phyloP scores from a whole-genome alignment of 2,113 vertebrate genomes.

The Hippopotamus amphibius region DNA sequence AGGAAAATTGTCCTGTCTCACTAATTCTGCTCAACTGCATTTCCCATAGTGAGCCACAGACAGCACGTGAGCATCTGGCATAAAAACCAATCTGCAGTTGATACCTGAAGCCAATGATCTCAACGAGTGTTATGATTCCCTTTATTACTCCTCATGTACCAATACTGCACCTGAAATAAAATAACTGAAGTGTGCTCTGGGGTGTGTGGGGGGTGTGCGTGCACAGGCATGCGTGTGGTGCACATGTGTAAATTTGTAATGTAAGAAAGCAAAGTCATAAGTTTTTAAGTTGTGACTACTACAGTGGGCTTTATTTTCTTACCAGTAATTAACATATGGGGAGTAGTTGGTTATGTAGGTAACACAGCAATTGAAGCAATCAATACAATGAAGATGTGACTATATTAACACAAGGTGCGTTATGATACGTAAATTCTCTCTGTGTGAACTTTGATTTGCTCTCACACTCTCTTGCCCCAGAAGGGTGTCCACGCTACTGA shows the following conservation, averaged over 20 bases:
- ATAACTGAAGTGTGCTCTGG: not conserved
- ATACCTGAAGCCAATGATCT: not conserved
- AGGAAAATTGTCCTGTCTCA: slow-evolving; percentile 64
- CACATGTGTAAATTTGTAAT: not conserved
- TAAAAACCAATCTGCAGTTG: slow-evolving; percentile 8
- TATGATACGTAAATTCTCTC: not conserved
- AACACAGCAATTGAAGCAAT: not conserved
- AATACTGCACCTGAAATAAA: slow-evolving; percentile 19
- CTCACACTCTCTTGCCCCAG: not conserved
- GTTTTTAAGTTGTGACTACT: not conserved
- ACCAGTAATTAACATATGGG: not conserved
- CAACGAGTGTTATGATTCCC: not conserved
- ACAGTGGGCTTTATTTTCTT: not conserved
- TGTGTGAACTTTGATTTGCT: not conserved
- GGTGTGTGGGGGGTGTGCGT: not conserved
- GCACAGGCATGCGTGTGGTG: not conserved
- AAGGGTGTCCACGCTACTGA: not conserved
- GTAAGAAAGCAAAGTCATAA: not conserved
- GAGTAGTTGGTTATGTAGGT: not conserved
- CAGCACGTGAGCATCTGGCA: slow-evolving; percentile 45
- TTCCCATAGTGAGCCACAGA: slow-evolving; percentile 65
- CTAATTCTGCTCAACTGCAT: slow-evolving; percentile 63
- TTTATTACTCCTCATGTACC: not conserved
- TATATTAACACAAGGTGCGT: not conserved
- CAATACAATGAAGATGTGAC: not conserved